Conservation (phyloP, 2,888 invertebrate species). For the Resseliella maxima region DNA sequence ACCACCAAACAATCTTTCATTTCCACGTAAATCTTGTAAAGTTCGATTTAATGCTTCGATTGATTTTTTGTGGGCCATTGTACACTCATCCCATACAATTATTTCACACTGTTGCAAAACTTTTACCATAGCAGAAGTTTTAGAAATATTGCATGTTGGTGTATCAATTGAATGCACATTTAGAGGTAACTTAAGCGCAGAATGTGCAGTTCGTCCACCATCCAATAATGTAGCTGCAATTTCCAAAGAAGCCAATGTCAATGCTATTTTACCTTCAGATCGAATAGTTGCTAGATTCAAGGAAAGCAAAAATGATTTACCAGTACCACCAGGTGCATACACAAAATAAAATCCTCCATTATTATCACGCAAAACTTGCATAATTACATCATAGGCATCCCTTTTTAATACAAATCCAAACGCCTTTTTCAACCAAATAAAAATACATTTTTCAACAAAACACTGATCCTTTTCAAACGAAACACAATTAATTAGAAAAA, state of each 20-base stretch:
- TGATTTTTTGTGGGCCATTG: too few relatives aligned
- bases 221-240: slow-evolving; percentile 60
- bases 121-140: slow-evolving; percentile 62
- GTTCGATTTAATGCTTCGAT: slow-evolving; percentile 62
- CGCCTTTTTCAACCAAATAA: too few relatives aligned
- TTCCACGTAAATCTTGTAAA: slow-evolving; percentile 60
- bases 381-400: slow-evolving; percentile 61
- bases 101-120: slow-evolving; percentile 61
- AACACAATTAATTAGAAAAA: too few relatives aligned
- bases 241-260: slow-evolving; percentile 60
- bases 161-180: slow-evolving; percentile 61
- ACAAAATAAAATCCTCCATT: slow-evolving; percentile 59
- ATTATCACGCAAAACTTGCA: slow-evolving; percentile 60
- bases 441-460: too few relatives aligned
- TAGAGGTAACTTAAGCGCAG: slow-evolving; percentile 61
- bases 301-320: too few relatives aligned
- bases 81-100: too few relatives aligned
- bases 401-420: too few relatives aligned
- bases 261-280: slow-evolving; percentile 57
- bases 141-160: slow-evolving; percentile 62
- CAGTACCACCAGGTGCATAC: slow-evolving; percentile 59
- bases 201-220: too few relatives aligned
- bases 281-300: slow-evolving; percentile 57
- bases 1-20: slow-evolving; percentile 58
- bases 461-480: too few relatives aligned